Evolutionary conservation across 1,140 invertebrate genomes (phyloP), one percentile per base, ranked within the genome.

Genomic region (Brachionus koreanus): DNA sequence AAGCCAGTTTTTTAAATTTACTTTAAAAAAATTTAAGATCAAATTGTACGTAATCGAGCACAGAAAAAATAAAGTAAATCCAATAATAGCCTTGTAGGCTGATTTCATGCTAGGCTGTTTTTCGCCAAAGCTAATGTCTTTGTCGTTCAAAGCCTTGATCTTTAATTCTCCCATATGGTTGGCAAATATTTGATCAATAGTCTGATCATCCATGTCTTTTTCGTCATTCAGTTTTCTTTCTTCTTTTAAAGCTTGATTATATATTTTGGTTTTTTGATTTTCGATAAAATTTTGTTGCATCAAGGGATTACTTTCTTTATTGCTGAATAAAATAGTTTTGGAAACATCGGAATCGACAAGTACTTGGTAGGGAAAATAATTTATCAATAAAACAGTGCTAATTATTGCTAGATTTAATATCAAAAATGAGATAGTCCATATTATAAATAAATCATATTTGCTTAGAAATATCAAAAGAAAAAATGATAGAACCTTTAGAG

Each of bases 361-460:
- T 23, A 74, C 42, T 74, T 74, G 69, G 46, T 74, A 74, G 3
- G 69, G 69, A 74, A 74, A 74, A 74, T 74, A 74, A 29, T 74
- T 74, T 2, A 74, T 74, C 3, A 74, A n/a, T 25, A 74, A 39
- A 4, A 74, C 69, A 29, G 19, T 25, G 29, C 69, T 49, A 0
- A 74, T 12, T 13, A 74, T 46, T 25, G 25, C 25, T 43, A 74
- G 25, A 35, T 74, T 74, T 25, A 74, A 23, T 12, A 74, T 10
- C 69, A 46, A 46, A 74, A 74, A 74, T 29, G 69, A 74, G 12
- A 74, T 43, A 10, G 42, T 74, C 69, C 69, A 74, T n/a, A 74
- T 13, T 12, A 49, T 25, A 6, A 74, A 35, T 29, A 74, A n/a
- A 25, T 25, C 43, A 74, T 25, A 29, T 46, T 49, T 74, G 2